Evolutionary conservation across 1,140 invertebrate species (phyloP).

Genomic region (Hylyphantes graminicola): DNA sequence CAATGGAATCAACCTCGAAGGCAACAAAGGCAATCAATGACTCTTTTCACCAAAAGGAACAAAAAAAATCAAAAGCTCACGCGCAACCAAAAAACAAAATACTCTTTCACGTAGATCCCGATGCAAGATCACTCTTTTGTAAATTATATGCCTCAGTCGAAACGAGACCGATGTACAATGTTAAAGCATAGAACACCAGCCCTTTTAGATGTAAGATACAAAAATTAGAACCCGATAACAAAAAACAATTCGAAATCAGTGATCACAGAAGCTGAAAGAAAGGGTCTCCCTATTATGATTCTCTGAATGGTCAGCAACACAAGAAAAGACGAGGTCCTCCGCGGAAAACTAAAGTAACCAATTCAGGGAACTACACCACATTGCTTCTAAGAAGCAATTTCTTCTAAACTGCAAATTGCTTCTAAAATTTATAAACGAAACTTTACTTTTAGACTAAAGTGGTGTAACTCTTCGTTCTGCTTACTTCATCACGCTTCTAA

Average conservation of each 20-base stretch:
- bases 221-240: too few species aligned
- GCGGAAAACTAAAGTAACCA: too few species aligned
- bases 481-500: background rate
- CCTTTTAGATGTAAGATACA: too few species aligned
- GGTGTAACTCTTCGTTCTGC: too few species aligned
- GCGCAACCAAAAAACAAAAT: slow-evolving; percentile 13
- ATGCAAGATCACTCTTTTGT: too few species aligned
- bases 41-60: slow-evolving; percentile 13
- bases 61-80: slow-evolving; percentile 13
- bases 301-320: slow-evolving; percentile 11
- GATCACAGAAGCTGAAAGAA: slow-evolving; percentile 21
- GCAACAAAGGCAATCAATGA: slow-evolving; percentile 18
- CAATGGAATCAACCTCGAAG: slow-evolving; percentile 31
- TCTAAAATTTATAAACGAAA: too few species aligned
- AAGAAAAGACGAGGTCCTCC: too few species aligned
- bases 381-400: too few species aligned
- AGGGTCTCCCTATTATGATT: slow-evolving; percentile 11
- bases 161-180: background rate
- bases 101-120: background rate
- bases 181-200: background rate
- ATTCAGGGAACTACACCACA: background rate
- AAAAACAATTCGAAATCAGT: slow-evolving; percentile 14
- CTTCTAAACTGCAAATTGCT: too few species aligned
- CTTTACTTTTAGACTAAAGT: too few species aligned
- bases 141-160: background rate